Conservation (phyloP, 2,797 vertebrate species). For the Melanotaenia maccullochi region DNA sequence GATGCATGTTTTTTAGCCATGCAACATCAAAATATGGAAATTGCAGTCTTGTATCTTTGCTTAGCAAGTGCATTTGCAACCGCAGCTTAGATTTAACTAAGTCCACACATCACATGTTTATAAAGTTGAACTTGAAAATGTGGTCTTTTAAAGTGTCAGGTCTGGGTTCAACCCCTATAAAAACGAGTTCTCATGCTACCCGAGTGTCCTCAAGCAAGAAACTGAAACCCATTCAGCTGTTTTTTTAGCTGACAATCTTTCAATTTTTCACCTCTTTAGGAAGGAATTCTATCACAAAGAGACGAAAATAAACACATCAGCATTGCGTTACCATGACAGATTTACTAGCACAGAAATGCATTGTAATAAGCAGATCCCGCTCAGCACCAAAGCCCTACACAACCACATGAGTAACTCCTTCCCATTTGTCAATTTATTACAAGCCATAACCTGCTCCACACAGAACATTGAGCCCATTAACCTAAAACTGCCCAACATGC, state of each 20-base stretch:
- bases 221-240: slow-evolving; percentile 47
- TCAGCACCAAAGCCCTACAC: slow-evolving; percentile 7
- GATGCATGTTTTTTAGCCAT: slow-evolving; percentile 49
- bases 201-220: slow-evolving; percentile 52
- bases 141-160: slow-evolving; percentile 35
- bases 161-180: slow-evolving; percentile 21
- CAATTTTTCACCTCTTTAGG: slow-evolving; percentile 38
- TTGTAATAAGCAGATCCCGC: slow-evolving; percentile 29
- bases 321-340: slow-evolving; percentile 46
- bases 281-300: slow-evolving; percentile 20
- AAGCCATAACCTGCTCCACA: slow-evolving; percentile 5
- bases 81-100: slow-evolving; percentile 45
- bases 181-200: slow-evolving; percentile 13
- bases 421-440: slow-evolving; percentile 11
- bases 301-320: slow-evolving; percentile 48
- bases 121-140: slow-evolving; percentile 45
- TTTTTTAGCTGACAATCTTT: slow-evolving; percentile 32
- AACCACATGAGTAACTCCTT: slow-evolving; percentile 10
- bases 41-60: slow-evolving; percentile 57
- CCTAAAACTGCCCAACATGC: slow-evolving; percentile 3
- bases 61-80: slow-evolving; percentile 56
- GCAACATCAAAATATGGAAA: slow-evolving; percentile 63
- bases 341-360: slow-evolving; percentile 15
- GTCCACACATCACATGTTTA: slow-evolving; percentile 31
- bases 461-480: slow-evolving; percentile 11